Base-by-base conservation (phyloP, 2,113 vertebrate genomes). In the Gambusia affinis region DNA sequence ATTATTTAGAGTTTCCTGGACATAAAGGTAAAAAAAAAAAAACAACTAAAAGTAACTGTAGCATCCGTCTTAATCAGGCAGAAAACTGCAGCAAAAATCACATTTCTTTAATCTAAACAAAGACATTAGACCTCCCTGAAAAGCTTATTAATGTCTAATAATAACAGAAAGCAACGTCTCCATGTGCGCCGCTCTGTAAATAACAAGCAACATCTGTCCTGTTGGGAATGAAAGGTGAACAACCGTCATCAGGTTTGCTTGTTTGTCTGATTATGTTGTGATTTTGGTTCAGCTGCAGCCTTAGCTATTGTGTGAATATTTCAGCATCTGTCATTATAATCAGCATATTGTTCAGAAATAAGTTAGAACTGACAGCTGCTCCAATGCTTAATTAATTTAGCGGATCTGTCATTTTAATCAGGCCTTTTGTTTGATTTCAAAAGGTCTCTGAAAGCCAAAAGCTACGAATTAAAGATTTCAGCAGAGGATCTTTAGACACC, bases 271-370 rank as follows among this genome's bases (percentile, higher is more conserved):
- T 47, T 47, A 29, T 67, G 14, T n/a, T 2, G 19, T 12, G 22
- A 31, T 70, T 33, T n/a, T n/a, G 10, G 22, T 15, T n/a, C 14
- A 29, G 35, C 14, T 70, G 30, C 19, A 8, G 4, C 57, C 12
- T 15, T 17, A 10, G n/a, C 35, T 60, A 69, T 33, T 69, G 22
- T 3, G 4, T 60, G 67, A 70, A 27, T 24, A 57, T 27, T 31
- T 7, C 47, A 35, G 51, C 47, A 12, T 28, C 47, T 35, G 47
- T 60, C 51, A 57, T 70, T 12, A 60, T 35, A 60, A 57, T 70
- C 14, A 57, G 47, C 67, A 70, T 31, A 35, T 35, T 70, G 51
- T 60, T 69, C 22, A 24, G 14, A 54, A 57, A 57, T 69, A 47
- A 31, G 14, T 29, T 1, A 14, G 64, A 37, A 19, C 15, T 3